These are phyloP conservation scores for Poeciliopsis infans DNA, from an alignment of 2,797 vertebrate genomes.

Conservation along the genomic window DNA sequence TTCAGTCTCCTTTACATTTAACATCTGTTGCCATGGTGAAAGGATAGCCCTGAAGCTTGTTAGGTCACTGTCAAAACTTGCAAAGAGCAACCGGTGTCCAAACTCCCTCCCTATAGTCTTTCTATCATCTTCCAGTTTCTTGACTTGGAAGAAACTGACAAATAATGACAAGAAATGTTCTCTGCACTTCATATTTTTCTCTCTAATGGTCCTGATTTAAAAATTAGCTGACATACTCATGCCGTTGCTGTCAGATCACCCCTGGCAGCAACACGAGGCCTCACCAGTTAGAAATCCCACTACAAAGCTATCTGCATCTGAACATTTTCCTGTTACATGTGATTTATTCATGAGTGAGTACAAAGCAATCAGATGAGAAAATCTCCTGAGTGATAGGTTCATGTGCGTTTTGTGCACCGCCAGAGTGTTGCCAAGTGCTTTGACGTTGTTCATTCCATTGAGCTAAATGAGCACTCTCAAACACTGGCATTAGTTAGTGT, in stretches of 20 bases:
- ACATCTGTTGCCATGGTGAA: constrained; percentile 68
- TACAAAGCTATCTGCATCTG: constrained; percentile 53
- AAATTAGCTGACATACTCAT: constrained; percentile 48
- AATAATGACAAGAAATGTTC: constrained; percentile 31
- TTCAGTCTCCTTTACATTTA: constrained; percentile 37
- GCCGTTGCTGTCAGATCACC: constrained; percentile 57
- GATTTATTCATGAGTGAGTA: constrained; percentile 75
- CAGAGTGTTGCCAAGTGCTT: constrained; percentile 54
- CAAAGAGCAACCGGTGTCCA: constrained; percentile 31
- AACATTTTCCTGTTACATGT: constrained; percentile 63
- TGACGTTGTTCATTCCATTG: constrained; percentile 46
- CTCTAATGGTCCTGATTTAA: constrained; percentile 15
- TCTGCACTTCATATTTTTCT: background rate
- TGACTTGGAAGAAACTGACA: constrained; percentile 7
- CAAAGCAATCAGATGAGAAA: constrained; percentile 73
- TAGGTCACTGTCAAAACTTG: constrained; percentile 61
- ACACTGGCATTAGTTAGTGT: constrained; percentile 45
- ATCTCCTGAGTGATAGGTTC: constrained; percentile 63
- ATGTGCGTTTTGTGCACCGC: constrained; percentile 62
- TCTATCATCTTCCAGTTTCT: constrained; percentile 5
- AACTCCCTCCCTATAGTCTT: constrained; percentile 29
- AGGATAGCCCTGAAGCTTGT: constrained; percentile 61
- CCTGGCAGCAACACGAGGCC: constrained; percentile 38
- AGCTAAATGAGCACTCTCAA: constrained; percentile 49
- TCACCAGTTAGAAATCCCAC: constrained; percentile 48